Base-by-base conservation (phyloP, 2,888 invertebrate species). In the Eutolmus rufibarbis region DNA sequence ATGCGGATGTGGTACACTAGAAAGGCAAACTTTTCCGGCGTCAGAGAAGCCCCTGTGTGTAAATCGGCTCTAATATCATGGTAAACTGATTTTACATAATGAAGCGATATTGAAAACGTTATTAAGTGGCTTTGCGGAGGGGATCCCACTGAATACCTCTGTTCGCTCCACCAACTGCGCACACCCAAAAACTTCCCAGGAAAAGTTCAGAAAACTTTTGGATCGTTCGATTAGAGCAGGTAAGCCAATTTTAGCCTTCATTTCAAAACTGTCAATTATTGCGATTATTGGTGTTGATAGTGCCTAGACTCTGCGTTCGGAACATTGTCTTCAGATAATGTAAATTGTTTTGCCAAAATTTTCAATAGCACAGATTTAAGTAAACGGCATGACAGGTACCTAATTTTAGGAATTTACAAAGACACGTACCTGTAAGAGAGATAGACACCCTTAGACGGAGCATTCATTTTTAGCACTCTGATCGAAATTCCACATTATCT, bases 41-140 rank as follows among this genome's bases (percentile, higher is more conserved):
- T 76, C 8, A 23, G 19, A 40, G 78, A 19, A 78, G 8, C 37
- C 2, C n/a, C 77, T 77, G 40, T 66, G 43, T 40, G 40, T 78
- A 78, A 78, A 43, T 78, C 78, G 40, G 19, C 43, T 43, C 43
- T 78, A 78, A 78, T 78, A 43, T 43, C 43, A 78, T 78, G 76
- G 76, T 76, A 76, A 76, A 37, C 76, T 76, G 76, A 76, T 76
- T 76, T 76, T 76, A 76, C 37, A 37, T 76, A 76, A 76, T 76
- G 34, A 76, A 66, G 66, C 66, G 66, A 66, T 66, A 66, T 66
- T 66, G 66, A 66, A 66, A 66, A 66, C 66, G 66, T 28, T 66
- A 66, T 66, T 66, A 66, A 66, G 66, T 66, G 66, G 66, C 66
- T 66, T 66, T 66, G 9, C 51, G 51, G 19, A 51, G 4, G 28